A percentile compares a stretch with the other conserved stretches of the same genome.
phyloP scores from a whole-genome alignment of 2,113 vertebrate genomes.

The Lanius ludovicianus region DNA sequence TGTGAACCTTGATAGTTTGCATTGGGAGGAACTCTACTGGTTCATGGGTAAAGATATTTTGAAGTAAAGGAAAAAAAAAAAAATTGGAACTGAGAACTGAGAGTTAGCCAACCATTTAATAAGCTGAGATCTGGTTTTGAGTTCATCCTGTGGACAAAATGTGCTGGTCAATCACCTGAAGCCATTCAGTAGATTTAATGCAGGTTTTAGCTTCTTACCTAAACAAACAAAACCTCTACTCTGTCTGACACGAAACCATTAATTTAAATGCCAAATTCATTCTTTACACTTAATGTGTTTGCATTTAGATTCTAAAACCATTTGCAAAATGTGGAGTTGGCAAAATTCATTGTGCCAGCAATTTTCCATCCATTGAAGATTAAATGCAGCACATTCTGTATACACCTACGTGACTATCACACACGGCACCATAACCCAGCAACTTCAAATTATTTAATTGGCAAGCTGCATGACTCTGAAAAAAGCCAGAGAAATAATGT shows the following conservation, averaged over 20 bases:
- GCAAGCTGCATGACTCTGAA: neutral
- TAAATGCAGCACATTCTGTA: slow-evolving; percentile 24
- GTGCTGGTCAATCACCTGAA: slow-evolving; percentile 12
- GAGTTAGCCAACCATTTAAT: neutral
- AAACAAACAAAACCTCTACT: slow-evolving; percentile 12
- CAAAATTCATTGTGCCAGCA: slow-evolving; percentile 23
- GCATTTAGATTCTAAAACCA: slow-evolving; percentile 24
- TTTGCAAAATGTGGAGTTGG: neutral
- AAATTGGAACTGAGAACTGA: neutral
- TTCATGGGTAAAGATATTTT: slow-evolving; percentile 30
- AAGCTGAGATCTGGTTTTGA: neutral
- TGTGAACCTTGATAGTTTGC: slow-evolving; percentile 59
- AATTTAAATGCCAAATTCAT: slow-evolving; percentile 48
- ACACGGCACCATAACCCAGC: slow-evolving; percentile 20
- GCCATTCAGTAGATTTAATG: neutral
- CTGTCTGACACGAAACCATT: slow-evolving; percentile 9
- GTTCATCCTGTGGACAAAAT: neutral
- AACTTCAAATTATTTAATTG: slow-evolving; percentile 39
- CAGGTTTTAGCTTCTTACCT: neutral
- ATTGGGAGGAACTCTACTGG: neutral
- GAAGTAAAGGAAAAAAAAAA: neutral
- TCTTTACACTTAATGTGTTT: slow-evolving; percentile 30
- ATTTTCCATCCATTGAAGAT: slow-evolving; percentile 37
- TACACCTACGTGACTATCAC: slow-evolving; percentile 41
- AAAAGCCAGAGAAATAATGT: neutral